These are phyloP conservation scores for Megalopta genalis DNA, from an alignment of 1,140 invertebrate species.

Conservation along the genomic window DNA sequence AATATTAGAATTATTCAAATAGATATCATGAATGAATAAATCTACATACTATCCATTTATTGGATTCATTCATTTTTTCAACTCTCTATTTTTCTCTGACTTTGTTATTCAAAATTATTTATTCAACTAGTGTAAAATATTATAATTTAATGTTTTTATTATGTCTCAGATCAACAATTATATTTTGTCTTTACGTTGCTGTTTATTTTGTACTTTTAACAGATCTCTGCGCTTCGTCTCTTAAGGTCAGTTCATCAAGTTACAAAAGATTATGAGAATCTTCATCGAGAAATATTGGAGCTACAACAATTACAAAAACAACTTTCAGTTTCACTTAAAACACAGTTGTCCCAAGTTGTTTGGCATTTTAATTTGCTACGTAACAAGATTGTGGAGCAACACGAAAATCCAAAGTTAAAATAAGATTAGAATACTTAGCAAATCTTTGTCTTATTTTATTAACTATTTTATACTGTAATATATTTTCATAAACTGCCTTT, in stretches of 20 bases:
- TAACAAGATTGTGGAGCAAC: slow-evolving; percentile 73
- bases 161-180: background rate
- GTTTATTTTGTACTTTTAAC: slow-evolving; percentile 54
- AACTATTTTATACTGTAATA: slow-evolving; percentile 11
- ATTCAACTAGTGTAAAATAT: background rate
- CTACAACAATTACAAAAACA: slow-evolving; percentile 82
- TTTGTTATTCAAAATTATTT: background rate
- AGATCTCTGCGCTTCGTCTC: slow-evolving; percentile 81
- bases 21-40: background rate
- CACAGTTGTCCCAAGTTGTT: slow-evolving; percentile 77
- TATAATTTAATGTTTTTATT: slow-evolving; percentile 9
- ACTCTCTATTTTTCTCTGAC: background rate
- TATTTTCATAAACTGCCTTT: slow-evolving; percentile 1
- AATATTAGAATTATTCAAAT: background rate
- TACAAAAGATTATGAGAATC: slow-evolving; percentile 81
- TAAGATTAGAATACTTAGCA: slow-evolving; percentile 50
- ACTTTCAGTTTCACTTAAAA: slow-evolving; percentile 80
- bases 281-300: slow-evolving; percentile 82
- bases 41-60: background rate
- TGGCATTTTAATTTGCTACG: slow-evolving; percentile 76
- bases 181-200: slow-evolving; percentile 41
- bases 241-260: slow-evolving; percentile 82
- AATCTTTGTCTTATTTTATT: slow-evolving; percentile 19
- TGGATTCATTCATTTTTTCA: background rate
- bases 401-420: slow-evolving; percentile 70